Conservation (phyloP, 2,888 invertebrate species). For the Orchestes rusci region DNA sequence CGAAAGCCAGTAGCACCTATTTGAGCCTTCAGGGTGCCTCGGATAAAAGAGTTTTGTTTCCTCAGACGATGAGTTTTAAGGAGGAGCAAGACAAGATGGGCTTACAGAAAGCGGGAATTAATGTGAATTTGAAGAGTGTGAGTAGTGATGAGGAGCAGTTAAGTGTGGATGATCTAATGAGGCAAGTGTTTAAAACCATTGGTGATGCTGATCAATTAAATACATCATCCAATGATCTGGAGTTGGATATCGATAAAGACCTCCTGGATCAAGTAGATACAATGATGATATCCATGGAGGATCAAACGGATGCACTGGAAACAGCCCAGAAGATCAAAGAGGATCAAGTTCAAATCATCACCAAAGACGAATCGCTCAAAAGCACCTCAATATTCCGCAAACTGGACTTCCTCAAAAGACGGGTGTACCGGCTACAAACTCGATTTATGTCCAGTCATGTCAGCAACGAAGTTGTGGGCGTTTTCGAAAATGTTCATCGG, state of each 20-base stretch:
- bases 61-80: conserved; percentile 51
- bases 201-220: conserved; percentile 49
- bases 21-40: conserved; percentile 34
- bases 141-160: conserved; percentile 44
- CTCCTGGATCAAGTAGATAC: conserved; percentile 47
- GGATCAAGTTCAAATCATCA: conserved; percentile 47
- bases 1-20: no score
- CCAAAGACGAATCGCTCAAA: conserved; percentile 46
- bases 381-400: conserved; percentile 62
- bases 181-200: conserved; percentile 64
- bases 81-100: conserved; percentile 49
- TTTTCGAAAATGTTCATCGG: conserved; percentile 67
- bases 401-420: conserved; percentile 63
- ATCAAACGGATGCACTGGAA: conserved; percentile 42
- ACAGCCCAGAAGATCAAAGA: conserved; percentile 42
- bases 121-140: conserved; percentile 33
- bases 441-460: conserved; percentile 68
- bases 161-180: conserved; percentile 60
- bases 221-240: conserved; percentile 35
- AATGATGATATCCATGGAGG: conserved; percentile 46
- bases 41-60: conserved; percentile 46
- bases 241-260: conserved; percentile 40
- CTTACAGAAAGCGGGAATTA: conserved; percentile 48
- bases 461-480: conserved; percentile 70
- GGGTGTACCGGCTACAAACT: conserved; percentile 70